These are phyloP conservation scores for Lasioglossum malachurum DNA, from an alignment of 2,888 invertebrate genomes.

Conservation along the genomic window DNA sequence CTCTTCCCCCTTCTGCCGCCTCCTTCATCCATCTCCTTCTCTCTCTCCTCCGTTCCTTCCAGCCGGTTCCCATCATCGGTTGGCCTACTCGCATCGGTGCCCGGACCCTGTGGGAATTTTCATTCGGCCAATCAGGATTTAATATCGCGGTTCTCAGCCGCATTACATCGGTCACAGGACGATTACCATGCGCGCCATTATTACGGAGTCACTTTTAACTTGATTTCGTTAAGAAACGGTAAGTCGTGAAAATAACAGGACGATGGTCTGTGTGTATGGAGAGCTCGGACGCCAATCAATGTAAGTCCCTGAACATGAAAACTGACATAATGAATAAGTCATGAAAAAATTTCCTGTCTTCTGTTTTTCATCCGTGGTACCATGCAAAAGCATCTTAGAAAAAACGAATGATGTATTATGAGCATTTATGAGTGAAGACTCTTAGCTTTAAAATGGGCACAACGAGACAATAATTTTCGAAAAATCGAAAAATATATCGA, in stretches of 20 bases:
- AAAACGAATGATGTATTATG: too few relatives aligned
- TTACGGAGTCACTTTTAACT: neutral
- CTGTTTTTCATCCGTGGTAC: neutral
- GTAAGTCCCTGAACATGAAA: neutral
- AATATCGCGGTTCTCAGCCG: constrained; percentile 31
- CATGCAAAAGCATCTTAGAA: neutral
- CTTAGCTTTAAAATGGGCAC: too few relatives aligned
- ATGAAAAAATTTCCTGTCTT: too few relatives aligned
- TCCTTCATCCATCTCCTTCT: neutral
- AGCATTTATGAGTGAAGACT: too few relatives aligned
- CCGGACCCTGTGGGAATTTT: constrained; percentile 37
- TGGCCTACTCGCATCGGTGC: constrained; percentile 17
- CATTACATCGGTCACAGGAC: neutral
- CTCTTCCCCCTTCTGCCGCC: neutral
- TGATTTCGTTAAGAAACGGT: neutral
- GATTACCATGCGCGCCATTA: neutral
- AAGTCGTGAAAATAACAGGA: neutral
- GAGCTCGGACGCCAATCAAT: neutral
- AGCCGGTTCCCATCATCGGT: neutral
- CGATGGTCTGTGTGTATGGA: neutral
- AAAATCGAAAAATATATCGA: neutral
- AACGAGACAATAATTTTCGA: neutral
- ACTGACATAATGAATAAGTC: neutral
- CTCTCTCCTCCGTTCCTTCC: neutral
- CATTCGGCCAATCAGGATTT: constrained; percentile 31